Evolutionary conservation across 2,797 vertebrate genomes (phyloP), one percentile per base, ranked within the genome.

Genomic region (Tapera naevia): DNA sequence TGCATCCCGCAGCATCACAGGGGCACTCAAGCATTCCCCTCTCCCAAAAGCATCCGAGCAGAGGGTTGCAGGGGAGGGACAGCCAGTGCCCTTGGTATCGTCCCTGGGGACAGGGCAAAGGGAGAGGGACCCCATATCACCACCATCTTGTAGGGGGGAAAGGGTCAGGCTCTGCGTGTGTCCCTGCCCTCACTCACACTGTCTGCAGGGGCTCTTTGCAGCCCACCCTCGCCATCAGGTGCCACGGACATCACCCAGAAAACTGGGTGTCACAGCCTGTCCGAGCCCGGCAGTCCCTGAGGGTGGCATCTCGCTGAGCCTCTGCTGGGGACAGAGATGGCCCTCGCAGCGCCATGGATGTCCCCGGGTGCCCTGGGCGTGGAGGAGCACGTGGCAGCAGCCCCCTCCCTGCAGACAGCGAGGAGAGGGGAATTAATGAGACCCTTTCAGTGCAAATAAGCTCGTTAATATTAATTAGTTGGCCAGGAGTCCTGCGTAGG

Each of bases 51-150:
- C 6, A 28, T 17, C n/a, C 32, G 23, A 51, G 3, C 0, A 3
- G 33, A 58, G 15, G 17, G 61, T 53, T 32, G 37, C 1, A 0
- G 10, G 17, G 39, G 27, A 72, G 28, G 23, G 9, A 73, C 5
- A 28, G 2, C 0, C 0, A 0, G 28, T 5, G 53, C 7, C 41
- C 4, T 45, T 1, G 0, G 43, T 56, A 66, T 17, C 5, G 1
- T 50, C 45, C 30, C 50, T 25, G 3, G 74, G 53, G 10, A 60
- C 19, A 61, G 22, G 37, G n/a, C 24, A 62, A 72, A 73, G 21
- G 21, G 50, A 93, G 30, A 48, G 4, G 25, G 23, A 43, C 8
- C 5, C 25, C 39, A 6, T 7, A 37, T 37, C 71, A 46, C 21
- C 28, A 45, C 8, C 37, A 32, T 0, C 1, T 14, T 33, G 13